A percentile compares a stretch with the other conserved stretches of the same genome.
phyloP scores from a whole-genome alignment of 2,888 invertebrate genomes.

The Latheticus oryzae region DNA sequence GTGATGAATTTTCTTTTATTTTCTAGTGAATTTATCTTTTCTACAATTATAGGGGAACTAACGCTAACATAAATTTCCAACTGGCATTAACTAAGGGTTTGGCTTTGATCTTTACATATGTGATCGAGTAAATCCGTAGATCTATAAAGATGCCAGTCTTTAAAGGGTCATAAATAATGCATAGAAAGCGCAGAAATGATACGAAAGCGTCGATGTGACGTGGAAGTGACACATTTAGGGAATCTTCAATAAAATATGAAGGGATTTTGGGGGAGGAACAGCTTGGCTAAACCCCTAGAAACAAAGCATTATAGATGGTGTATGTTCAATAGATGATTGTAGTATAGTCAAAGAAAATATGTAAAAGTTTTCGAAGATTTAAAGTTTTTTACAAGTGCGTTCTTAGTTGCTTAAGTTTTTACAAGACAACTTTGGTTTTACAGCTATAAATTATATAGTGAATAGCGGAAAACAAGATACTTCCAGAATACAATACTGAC shows the following conservation, averaged over 20 bases:
- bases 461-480: conserved; percentile 10
- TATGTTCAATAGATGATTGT: conserved; percentile 18
- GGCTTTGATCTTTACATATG: conserved; percentile 1
- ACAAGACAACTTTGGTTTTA: conserved; percentile 29
- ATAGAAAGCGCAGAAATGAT: conserved; percentile 30
- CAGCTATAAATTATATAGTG: conserved; percentile 28
- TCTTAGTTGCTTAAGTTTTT: too few species aligned
- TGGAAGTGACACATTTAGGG: conserved; percentile 44
- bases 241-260: conserved; percentile 43
- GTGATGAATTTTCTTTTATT: too few species aligned
- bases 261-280: conserved; percentile 3
- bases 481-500: conserved; percentile 1
- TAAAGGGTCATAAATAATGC: conserved; percentile 38
- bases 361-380: too few species aligned
- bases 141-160: conserved; percentile 23
- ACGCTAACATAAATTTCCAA: too few species aligned
- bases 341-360: conserved; percentile 1
- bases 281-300: neutral
- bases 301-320: conserved; percentile 18
- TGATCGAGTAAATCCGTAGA: conserved; percentile 18
- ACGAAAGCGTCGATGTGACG: conserved; percentile 34
- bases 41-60: too few species aligned
- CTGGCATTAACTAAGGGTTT: too few species aligned
- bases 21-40: too few species aligned
- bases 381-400: too few species aligned